A percentile compares a stretch with the other conserved stretches of the same genome.
Evolutionary conservation across 2,113 vertebrate genomes (phyloP).

Genomic region (Sula dactylatra): DNA sequence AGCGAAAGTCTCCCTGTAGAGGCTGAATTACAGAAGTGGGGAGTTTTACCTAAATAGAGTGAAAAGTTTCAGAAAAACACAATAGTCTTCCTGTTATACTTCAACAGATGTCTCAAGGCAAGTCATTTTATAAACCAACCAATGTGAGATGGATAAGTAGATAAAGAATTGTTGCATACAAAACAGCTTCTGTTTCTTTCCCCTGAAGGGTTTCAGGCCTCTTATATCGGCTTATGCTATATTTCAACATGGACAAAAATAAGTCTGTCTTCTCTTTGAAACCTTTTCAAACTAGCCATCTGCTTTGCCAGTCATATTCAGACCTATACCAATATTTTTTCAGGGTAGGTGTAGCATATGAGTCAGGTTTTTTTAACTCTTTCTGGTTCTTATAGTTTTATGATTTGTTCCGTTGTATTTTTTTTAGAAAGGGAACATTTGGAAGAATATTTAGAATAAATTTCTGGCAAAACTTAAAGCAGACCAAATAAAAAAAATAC

Average conservation of each 20-base stretch:
- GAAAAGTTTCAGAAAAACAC: conserved; percentile 71
- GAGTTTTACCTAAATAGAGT: conserved; percentile 66
- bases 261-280: conserved; percentile 57
- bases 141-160: conserved; percentile 69
- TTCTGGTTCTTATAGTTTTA: neutral
- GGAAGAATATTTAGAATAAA: neutral
- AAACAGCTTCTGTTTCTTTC: conserved; percentile 62
- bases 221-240: conserved; percentile 49
- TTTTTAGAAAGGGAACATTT: neutral
- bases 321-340: conserved; percentile 38
- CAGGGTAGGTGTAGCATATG: neutral
- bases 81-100: conserved; percentile 75
- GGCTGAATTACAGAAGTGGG: conserved; percentile 53
- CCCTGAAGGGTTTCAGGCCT: conserved; percentile 54
- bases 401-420: neutral
- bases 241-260: conserved; percentile 57
- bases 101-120: conserved; percentile 74
- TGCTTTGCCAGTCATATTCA: conserved; percentile 43
- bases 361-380: neutral
- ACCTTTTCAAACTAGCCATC: conserved; percentile 51
- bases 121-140: conserved; percentile 70
- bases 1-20: conserved; percentile 50
- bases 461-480: neutral
- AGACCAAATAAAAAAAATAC: neutral
- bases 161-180: conserved; percentile 66